These are phyloP conservation scores for Helogale parvula DNA, from an alignment of 2,113 vertebrate genomes.

Conservation along the genomic window DNA sequence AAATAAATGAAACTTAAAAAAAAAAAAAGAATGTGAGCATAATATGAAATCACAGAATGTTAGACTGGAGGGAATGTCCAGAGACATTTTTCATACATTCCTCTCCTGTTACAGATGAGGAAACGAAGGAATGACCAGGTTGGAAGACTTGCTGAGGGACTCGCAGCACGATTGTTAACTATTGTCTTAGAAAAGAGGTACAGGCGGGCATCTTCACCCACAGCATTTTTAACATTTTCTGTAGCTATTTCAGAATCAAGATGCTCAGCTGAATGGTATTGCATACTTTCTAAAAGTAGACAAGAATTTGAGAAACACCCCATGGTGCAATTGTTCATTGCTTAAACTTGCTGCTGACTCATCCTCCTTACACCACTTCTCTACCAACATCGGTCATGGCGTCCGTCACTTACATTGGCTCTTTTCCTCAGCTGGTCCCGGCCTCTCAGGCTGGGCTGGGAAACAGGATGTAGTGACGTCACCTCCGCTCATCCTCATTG, in stretches of 20 bases:
- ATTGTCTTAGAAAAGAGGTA: slow-evolving; percentile 57
- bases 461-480: slow-evolving; percentile 39
- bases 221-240: slow-evolving; percentile 79
- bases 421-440: not conserved
- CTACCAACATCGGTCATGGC: slow-evolving; percentile 41
- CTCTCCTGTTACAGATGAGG: not conserved
- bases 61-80: not conserved
- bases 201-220: slow-evolving; percentile 1
- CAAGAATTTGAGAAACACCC: slow-evolving; percentile 81
- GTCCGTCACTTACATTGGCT: not conserved
- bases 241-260: slow-evolving; percentile 72
- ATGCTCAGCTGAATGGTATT: slow-evolving; percentile 61
- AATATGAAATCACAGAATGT: not conserved
- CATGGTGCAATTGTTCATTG: slow-evolving; percentile 76
- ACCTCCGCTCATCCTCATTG: not conserved
- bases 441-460: not conserved
- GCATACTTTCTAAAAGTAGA: slow-evolving; percentile 79
- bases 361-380: slow-evolving; percentile 57
- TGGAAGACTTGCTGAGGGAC: not conserved
- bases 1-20: too few species aligned
- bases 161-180: not conserved
- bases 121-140: not conserved
- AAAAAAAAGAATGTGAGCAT: not conserved
- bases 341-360: slow-evolving; percentile 76
- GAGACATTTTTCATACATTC: not conserved